These are phyloP conservation scores for Idaea aversata DNA, from an alignment of 2,888 invertebrate genomes.

Conservation along the genomic window DNA sequence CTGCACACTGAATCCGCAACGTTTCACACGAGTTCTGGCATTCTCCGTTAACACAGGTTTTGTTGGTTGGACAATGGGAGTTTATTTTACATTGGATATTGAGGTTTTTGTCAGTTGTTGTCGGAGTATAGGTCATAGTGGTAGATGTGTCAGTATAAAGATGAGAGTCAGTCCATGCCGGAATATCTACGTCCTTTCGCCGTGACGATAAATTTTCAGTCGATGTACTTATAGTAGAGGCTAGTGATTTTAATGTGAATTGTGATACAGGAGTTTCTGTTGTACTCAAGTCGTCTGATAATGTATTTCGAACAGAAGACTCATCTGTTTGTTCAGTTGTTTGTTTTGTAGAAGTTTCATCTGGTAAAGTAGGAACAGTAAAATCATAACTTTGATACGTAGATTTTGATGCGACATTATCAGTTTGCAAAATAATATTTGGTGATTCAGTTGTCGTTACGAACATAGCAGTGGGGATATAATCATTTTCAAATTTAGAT, in stretches of 20 bases:
- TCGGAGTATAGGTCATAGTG: conserved; percentile 51
- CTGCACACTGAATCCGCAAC: conserved; percentile 75
- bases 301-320: conserved; percentile 2
- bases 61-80: conserved; percentile 82
- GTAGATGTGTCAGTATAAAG: conserved; percentile 61
- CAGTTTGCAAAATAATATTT: background rate
- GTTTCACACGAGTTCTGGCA: conserved; percentile 83
- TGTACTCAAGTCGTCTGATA: conserved; percentile 6
- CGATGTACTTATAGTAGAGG: conserved; percentile 52
- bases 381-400: background rate
- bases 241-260: conserved; percentile 22
- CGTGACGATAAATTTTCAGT: conserved; percentile 67
- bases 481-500: background rate
- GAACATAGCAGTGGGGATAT: background rate
- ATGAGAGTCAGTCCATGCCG: conserved; percentile 70
- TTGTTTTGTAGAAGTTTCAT: background rate
- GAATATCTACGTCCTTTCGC: conserved; percentile 68
- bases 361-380: background rate
- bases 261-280: conserved; percentile 5
- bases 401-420: background rate
- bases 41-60: conserved; percentile 82
- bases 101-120: conserved; percentile 43
- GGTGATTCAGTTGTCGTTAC: background rate
- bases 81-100: conserved; percentile 80
- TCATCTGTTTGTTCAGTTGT: conserved; percentile 3